Base-by-base conservation (phyloP, 2,888 invertebrate species). In the Podotricha telesiphe region DNA sequence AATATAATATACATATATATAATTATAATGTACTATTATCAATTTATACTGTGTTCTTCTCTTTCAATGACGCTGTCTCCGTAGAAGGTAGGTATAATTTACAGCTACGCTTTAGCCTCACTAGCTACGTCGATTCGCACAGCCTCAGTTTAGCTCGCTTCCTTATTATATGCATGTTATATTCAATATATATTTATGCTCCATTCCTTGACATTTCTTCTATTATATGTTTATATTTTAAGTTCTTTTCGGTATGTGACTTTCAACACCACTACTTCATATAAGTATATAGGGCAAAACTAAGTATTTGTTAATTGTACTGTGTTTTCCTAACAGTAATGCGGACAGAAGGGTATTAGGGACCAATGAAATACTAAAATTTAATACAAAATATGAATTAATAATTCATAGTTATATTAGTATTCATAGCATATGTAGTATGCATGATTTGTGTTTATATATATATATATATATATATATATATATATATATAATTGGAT, bases 1-100 rank as follows among this genome's bases (percentile, higher is more conserved):
- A 40, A 65, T 48, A 65, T 67, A 42, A 56, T 28, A 28, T 28
- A 40, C 28, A 28, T 65, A 67, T n/a, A n/a, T 50, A 48, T 62
- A 78, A 76, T 71, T 77, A 77, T 78, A 76, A 79, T 71, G 67
- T 75, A 66, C 72, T 78, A 45, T 59, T 42, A 74, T 78, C 50
- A 67, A 69, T 67, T 73, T 71, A 73, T 48, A 74, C 75, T 72
- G 77, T 78, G 75, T 74, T 76, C 75, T 75, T 76, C 69, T 74
- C 70, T 73, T 76, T 63, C 73, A 72, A 73, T 73, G 84, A 85
- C 75, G 85, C 86, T 82, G 86, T 77, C 84, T 85, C 77, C 85
- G 73, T 74, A 66, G 68, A 88, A 91, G 91, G 91, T 91, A 91
- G 91, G 91, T 90, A 81, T 81, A 67, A 79, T 75, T 75, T 78